Percentiles rank a stretch among this genome's conserved stretches.
phyloP scores from a whole-genome alignment of 2,888 invertebrate genomes.

The Caenorhabditis sp. region DNA sequence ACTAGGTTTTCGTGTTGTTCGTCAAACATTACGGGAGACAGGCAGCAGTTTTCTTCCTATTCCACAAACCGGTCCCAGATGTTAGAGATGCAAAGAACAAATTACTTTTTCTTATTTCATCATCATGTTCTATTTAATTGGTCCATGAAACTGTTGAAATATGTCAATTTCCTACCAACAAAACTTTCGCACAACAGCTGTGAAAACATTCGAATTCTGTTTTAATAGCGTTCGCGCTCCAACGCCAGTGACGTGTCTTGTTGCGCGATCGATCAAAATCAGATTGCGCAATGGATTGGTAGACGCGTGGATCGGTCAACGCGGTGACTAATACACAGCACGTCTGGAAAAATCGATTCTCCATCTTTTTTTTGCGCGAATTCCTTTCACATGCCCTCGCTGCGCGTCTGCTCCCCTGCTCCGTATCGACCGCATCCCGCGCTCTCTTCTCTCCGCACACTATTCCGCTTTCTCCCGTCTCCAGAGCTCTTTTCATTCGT shows the following conservation, averaged over 20 bases:
- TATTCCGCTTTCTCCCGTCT: slow-evolving; percentile 23
- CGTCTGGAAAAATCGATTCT: background rate
- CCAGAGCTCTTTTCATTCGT: slow-evolving; percentile 16
- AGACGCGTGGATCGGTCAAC: background rate
- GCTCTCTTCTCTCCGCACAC: slow-evolving; percentile 11
- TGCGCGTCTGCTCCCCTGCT: slow-evolving; percentile 33
- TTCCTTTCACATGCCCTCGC: background rate
- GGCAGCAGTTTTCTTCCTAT: slow-evolving; percentile 20
- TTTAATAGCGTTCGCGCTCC: no score
- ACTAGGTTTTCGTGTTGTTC: slow-evolving; percentile 27
- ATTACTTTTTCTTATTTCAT: slow-evolving; percentile 2
- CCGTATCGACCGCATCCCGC: slow-evolving; percentile 34
- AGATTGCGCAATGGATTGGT: slow-evolving; percentile 44
- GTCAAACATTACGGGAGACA: slow-evolving; percentile 40
- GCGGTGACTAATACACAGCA: background rate
- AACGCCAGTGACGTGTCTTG: slow-evolving; percentile 42
- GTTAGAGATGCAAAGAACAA: slow-evolving; percentile 15
- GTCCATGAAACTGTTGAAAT: background rate
- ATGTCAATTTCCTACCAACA: background rate
- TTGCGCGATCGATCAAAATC: slow-evolving; percentile 28
- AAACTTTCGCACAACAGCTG: no score
- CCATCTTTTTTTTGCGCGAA: background rate
- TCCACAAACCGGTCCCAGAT: slow-evolving; percentile 19
- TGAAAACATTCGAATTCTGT: no score
- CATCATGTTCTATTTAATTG: slow-evolving; percentile 1